A percentile compares a stretch with the other conserved stretches of the same genome.
phyloP scores from a whole-genome alignment of 2,113 vertebrate genomes.

The Emydocephalus ijimae region DNA sequence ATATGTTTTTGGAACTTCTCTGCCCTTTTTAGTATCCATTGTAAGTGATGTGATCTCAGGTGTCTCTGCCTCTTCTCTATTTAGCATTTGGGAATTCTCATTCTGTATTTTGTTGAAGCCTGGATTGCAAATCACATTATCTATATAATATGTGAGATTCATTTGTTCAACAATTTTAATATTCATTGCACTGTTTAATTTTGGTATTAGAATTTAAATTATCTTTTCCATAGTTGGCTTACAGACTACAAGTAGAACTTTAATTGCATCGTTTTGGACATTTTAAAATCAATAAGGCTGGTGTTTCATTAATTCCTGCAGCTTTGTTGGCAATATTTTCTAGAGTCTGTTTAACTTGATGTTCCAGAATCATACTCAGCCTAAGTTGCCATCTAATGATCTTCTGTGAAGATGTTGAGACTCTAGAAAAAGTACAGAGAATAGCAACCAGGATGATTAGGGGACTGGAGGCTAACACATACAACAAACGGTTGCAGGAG shows the following conservation, averaged over 20 bases:
- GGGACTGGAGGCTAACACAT: too few relatives aligned
- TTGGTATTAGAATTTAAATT: not conserved
- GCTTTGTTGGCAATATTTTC: not conserved
- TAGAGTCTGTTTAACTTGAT: not conserved
- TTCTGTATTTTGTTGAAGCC: not conserved
- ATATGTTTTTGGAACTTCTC: not conserved
- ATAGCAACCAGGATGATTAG: too few relatives aligned
- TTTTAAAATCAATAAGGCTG: not conserved
- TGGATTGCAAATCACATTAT: not conserved
- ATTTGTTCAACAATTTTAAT: not conserved
- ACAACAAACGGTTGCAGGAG: too few relatives aligned
- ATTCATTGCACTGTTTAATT: not conserved
- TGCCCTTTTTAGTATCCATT: not conserved
- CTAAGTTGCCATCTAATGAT: not conserved
- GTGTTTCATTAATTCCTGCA: not conserved
- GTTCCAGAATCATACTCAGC: not conserved
- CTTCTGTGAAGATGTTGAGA: not conserved
- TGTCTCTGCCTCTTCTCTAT: not conserved
- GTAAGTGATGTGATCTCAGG: not conserved
- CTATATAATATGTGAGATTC: not conserved
- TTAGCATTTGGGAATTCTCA: not conserved
- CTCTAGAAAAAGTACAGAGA: too few relatives aligned
- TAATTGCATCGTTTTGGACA: not conserved
- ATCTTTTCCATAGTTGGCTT: not conserved
- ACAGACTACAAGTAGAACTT: not conserved